Conservation (phyloP, 1,140 invertebrate genomes). For the Platyscapa corneri region DNA sequence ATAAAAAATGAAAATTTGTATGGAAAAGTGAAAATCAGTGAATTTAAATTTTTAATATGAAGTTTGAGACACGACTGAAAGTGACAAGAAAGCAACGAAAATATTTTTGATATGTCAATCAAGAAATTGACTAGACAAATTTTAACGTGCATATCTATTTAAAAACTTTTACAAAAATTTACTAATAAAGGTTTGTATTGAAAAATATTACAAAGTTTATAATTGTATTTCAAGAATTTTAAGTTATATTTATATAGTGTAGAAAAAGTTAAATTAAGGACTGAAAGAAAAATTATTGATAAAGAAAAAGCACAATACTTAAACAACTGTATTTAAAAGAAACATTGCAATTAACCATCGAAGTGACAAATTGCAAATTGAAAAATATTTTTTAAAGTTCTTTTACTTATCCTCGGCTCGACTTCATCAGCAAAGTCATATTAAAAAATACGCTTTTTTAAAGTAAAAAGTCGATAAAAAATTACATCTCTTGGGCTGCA, state of each 20-base stretch:
- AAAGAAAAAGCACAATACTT: too few relatives aligned
- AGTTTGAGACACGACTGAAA: neutral
- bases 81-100: neutral
- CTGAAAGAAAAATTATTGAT: too few relatives aligned
- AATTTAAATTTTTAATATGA: neutral
- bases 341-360: neutral
- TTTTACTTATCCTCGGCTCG: neutral
- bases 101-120: neutral
- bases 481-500: neutral
- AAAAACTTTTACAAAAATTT: too few relatives aligned
- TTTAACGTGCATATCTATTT: too few relatives aligned
- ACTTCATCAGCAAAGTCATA: neutral
- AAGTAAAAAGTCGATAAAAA: neutral
- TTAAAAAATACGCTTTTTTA: neutral
- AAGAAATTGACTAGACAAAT: neutral
- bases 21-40: neutral
- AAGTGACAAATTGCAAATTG: too few relatives aligned
- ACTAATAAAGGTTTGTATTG: too few relatives aligned
- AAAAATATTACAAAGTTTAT: too few relatives aligned
- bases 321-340: too few relatives aligned
- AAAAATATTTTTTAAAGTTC: neutral
- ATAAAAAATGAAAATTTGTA: too few relatives aligned
- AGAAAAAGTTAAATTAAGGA: too few relatives aligned
- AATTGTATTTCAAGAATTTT: too few relatives aligned
- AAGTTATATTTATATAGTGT: too few relatives aligned